Conservation (phyloP, 2,797 vertebrate genomes). For the Anas capensis region DNA sequence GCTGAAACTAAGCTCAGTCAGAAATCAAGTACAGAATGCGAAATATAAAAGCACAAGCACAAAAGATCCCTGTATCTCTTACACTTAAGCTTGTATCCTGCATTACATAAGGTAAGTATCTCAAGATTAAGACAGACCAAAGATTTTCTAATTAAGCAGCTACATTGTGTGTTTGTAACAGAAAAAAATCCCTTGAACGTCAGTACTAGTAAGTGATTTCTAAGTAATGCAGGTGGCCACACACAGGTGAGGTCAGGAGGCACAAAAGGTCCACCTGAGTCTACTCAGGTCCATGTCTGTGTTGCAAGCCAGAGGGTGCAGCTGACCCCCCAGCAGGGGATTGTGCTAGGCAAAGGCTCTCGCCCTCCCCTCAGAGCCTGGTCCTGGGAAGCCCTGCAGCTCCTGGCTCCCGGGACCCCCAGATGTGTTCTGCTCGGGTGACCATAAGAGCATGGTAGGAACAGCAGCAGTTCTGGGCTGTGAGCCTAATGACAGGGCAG, state of each 20-base stretch:
- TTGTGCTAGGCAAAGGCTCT: too few relatives aligned
- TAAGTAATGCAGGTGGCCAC: background rate
- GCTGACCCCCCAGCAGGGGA: background rate
- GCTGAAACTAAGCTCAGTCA: rapidly evolving
- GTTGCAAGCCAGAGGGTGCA: background rate
- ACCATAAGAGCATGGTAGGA: rapidly evolving
- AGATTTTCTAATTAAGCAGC: background rate
- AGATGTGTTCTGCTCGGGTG: background rate
- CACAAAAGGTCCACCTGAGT: too few relatives aligned
- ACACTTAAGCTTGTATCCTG: background rate
- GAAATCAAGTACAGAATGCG: background rate
- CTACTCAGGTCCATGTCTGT: background rate
- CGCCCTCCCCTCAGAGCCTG: background rate
- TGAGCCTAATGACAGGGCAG: rapidly evolving
- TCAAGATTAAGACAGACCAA: background rate
- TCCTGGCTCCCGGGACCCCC: too few relatives aligned
- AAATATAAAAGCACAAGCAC: rapidly evolving
- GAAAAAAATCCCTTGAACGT: background rate
- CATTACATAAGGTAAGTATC: rapidly evolving
- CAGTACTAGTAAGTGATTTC: rapidly evolving
- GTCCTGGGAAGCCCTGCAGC: background rate
- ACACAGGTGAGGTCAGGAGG: background rate
- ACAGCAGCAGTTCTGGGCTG: background rate
- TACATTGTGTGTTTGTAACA: background rate
- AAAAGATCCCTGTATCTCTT: background rate